Conservation (phyloP, 2,888 invertebrate species). For the Celastrina argiolus region DNA sequence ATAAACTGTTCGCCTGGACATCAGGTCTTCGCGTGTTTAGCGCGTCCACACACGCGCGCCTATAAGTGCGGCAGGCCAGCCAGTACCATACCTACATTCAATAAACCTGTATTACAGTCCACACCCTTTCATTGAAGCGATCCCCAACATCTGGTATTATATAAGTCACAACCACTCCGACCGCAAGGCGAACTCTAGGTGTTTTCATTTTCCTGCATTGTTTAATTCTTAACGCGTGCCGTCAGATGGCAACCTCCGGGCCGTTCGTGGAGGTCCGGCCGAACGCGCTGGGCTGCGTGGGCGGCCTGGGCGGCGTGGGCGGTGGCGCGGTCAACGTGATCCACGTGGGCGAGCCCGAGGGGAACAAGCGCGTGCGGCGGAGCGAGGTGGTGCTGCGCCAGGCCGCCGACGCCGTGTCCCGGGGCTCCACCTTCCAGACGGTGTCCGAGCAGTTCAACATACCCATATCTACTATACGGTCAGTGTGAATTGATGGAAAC, state of each 20-base stretch:
- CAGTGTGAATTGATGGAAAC: background rate
- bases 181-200: too few relatives aligned
- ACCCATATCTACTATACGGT: constrained; percentile 89
- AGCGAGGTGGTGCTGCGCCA: constrained; percentile 87
- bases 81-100: too few relatives aligned
- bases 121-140: too few relatives aligned
- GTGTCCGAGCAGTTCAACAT: constrained; percentile 92
- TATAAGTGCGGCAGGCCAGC: too few relatives aligned
- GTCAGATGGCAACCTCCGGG: constrained; percentile 31
- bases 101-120: too few relatives aligned
- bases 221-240: background rate
- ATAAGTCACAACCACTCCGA: too few relatives aligned
- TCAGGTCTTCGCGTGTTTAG: too few relatives aligned
- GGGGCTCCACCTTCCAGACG: constrained; percentile 91
- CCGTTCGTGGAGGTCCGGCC: constrained; percentile 53
- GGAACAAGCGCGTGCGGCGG: constrained; percentile 80
- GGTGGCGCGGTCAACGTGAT: constrained; percentile 80
- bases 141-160: too few relatives aligned
- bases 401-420: constrained; percentile 91
- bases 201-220: background rate
- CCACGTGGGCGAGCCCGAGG: constrained; percentile 45
- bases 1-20: too few relatives aligned
- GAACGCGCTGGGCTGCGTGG: constrained; percentile 55
- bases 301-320: constrained; percentile 64
- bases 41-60: too few relatives aligned